Conservation (phyloP, 92 coral and sea anemone genomes). For the Galaxea fascicularis region DNA sequence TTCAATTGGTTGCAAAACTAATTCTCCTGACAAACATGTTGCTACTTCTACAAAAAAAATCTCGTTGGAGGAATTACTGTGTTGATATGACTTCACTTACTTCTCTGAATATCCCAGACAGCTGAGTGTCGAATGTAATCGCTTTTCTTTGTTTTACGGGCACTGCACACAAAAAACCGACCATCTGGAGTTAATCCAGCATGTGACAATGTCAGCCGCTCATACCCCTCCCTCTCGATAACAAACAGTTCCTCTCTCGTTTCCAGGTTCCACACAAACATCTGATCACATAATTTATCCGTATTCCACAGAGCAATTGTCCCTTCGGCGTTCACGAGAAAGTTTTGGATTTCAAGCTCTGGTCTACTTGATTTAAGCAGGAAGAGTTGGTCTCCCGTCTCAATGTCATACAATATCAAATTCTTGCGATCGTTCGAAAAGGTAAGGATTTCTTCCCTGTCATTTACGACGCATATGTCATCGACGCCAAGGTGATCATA, state of each 20-base stretch:
- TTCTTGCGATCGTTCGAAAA: conserved; percentile 68
- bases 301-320: conserved; percentile 64
- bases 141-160: conserved; percentile 52
- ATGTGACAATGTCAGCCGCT: conserved; percentile 51
- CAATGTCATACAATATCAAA: conserved; percentile 68
- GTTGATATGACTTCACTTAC: conserved; percentile 50
- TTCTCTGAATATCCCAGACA: conserved; percentile 72
- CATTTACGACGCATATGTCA: conserved; percentile 73
- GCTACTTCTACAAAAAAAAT: too few species aligned
- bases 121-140: conserved; percentile 67
- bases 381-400: conserved; percentile 82
- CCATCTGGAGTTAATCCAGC: conserved; percentile 83
- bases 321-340: conserved; percentile 72
- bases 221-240: conserved; percentile 61
- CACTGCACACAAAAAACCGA: conserved; percentile 53
- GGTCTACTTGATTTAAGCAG: conserved; percentile 54
- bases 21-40: too few species aligned
- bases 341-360: conserved; percentile 57
- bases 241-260: conserved; percentile 73
- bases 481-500: conserved; percentile 66
- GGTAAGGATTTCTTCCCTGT: conserved; percentile 70
- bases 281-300: conserved; percentile 54
- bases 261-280: conserved; percentile 76
- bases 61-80: not conserved
- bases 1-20: too few species aligned